These are phyloP conservation scores for Parazoanthus atlanticus DNA, from an alignment of 92 coral and sea anemone species.

Conservation along the genomic window DNA sequence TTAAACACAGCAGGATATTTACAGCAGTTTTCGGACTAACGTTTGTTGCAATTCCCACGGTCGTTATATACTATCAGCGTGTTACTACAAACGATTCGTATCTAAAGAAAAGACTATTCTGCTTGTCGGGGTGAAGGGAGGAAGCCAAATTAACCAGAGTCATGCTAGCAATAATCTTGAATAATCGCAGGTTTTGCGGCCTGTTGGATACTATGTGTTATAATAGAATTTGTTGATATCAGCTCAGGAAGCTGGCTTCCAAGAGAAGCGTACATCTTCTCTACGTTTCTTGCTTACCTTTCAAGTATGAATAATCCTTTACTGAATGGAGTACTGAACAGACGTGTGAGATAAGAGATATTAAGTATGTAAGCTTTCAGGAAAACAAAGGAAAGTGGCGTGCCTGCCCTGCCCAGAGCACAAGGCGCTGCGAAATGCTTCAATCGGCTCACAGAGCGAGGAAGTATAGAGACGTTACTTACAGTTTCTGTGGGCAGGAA, in stretches of 20 bases:
- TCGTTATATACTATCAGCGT: slow-evolving; percentile 49
- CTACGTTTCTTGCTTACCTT: slow-evolving; percentile 65
- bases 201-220: slow-evolving; percentile 76
- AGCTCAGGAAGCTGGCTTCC: slow-evolving; percentile 57
- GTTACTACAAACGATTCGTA: slow-evolving; percentile 71
- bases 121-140: slow-evolving; percentile 68
- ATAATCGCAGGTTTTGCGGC: slow-evolving; percentile 71
- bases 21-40: slow-evolving; percentile 58
- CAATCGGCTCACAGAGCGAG: not conserved
- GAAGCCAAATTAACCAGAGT: slow-evolving; percentile 71
- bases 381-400: not conserved
- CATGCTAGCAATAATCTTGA: slow-evolving; percentile 55
- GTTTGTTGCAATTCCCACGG: slow-evolving; percentile 63
- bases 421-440: not conserved
- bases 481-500: not conserved
- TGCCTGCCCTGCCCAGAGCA: not conserved
- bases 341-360: slow-evolving; percentile 68
- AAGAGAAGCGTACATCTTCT: slow-evolving; percentile 63
- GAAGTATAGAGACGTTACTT: not conserved
- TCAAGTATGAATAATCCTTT: slow-evolving; percentile 69
- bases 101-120: slow-evolving; percentile 65
- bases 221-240: slow-evolving; percentile 64
- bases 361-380: slow-evolving; percentile 18
- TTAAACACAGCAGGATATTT: slow-evolving; percentile 49
- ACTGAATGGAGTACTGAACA: slow-evolving; percentile 77